Conservation (phyloP, 2,797 vertebrate species). For the Pitangus sulphuratus region DNA sequence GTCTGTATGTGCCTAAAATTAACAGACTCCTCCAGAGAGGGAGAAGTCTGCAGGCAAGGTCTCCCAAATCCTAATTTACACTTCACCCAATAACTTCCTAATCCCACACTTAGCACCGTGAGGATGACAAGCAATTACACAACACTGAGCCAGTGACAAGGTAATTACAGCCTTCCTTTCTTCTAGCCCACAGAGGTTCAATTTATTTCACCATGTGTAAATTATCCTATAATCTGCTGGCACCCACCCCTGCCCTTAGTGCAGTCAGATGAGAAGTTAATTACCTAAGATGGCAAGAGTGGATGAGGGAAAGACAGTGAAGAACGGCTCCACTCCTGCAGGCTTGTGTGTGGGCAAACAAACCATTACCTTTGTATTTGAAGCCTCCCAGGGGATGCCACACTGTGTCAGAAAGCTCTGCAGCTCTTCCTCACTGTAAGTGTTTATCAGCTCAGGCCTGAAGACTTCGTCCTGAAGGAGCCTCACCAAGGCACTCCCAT, state of each 20-base stretch:
- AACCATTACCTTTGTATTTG: conserved; percentile 83
- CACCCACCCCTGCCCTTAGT: neutral
- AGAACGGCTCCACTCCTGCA: neutral
- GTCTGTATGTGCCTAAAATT: neutral
- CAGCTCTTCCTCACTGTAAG: conserved; percentile 85
- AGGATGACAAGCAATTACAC: conserved; percentile 6
- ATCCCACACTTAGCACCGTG: neutral
- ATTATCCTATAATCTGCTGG: conserved; percentile 30
- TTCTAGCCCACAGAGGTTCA: conserved; percentile 26
- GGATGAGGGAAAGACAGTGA: neutral
- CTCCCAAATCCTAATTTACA: neutral
- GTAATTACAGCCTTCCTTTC: conserved; percentile 27
- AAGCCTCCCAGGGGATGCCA: conserved; percentile 67
- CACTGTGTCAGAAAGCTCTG: conserved; percentile 83
- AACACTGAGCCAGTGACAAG: neutral
- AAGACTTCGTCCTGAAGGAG: conserved; percentile 89
- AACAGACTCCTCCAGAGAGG: neutral
- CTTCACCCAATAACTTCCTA: neutral
- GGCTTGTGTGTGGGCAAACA: neutral
- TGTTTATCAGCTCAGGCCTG: conserved; percentile 84
- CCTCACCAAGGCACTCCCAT: conserved; percentile 86
- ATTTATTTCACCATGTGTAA: conserved; percentile 18
- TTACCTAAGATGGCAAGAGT: neutral
- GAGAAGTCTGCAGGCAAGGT: neutral
- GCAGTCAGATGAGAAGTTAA: neutral